Conservation (phyloP, 2,113 vertebrate genomes). For the Gallinago media region DNA sequence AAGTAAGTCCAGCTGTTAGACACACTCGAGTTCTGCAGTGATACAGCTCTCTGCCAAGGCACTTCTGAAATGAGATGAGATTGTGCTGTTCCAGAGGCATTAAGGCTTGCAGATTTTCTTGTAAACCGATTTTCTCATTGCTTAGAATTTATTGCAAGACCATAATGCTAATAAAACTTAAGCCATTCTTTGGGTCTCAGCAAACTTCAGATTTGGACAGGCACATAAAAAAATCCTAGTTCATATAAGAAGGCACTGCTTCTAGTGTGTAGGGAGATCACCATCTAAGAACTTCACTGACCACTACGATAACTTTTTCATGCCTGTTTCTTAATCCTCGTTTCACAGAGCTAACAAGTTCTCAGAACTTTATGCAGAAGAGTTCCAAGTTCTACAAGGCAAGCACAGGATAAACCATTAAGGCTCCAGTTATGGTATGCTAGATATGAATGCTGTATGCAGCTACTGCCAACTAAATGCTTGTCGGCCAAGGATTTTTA, state of each 20-base stretch:
- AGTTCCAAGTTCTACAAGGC: not conserved
- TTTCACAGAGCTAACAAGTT: not conserved
- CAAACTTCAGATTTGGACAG: not conserved
- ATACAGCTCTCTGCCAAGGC: not conserved
- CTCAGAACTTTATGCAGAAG: not conserved
- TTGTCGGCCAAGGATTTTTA: not conserved
- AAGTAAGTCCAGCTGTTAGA: accelerated
- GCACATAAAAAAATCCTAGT: not conserved
- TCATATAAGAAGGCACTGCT: not conserved
- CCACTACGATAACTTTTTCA: not conserved
- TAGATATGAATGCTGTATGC: not conserved
- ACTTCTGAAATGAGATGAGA: not conserved
- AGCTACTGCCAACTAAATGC: not conserved
- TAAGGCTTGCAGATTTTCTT: not conserved
- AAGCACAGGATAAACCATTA: not conserved
- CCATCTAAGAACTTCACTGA: not conserved
- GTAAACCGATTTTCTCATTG: not conserved
- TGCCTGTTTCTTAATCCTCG: not conserved
- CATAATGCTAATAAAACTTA: no score
- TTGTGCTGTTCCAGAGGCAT: not conserved
- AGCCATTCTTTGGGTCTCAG: not conserved
- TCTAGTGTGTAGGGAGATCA: not conserved
- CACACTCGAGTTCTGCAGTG: not conserved
- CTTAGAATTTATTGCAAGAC: not conserved
- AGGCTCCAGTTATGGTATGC: not conserved